Conservation (phyloP, 2,113 vertebrate genomes). For the Osmerus mordax region DNA sequence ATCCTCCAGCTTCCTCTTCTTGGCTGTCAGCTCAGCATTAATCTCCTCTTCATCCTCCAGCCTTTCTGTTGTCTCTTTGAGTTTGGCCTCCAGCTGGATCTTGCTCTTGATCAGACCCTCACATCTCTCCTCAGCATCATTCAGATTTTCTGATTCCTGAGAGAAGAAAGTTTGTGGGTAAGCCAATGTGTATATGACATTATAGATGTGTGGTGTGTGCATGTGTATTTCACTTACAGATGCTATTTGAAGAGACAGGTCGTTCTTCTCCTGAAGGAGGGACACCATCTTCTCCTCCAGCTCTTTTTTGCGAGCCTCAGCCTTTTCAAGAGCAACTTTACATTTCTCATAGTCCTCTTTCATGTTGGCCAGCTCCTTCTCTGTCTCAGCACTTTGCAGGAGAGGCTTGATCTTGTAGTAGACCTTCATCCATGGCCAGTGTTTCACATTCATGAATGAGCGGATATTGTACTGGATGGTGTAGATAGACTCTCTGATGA, state of each 20-base stretch:
- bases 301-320: too few relatives aligned
- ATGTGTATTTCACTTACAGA: neutral
- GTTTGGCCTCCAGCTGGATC: conserved; percentile 1
- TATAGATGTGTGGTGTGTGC: too few relatives aligned
- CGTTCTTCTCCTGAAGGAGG: neutral
- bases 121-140: neutral
- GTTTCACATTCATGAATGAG: conserved; percentile 75
- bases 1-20: conserved; percentile 3
- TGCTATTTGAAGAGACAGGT: neutral
- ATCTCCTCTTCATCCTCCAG: conserved; percentile 2
- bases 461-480: conserved; percentile 56
- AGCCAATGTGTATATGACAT: too few relatives aligned
- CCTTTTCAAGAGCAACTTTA: too few relatives aligned
- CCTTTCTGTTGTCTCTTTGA: neutral
- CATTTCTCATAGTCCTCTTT: too few relatives aligned
- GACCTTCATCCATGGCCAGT: conserved; percentile 79
- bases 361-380: too few relatives aligned
- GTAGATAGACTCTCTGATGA: too few relatives aligned
- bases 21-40: conserved; percentile 1
- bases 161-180: neutral
- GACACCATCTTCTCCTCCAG: too few relatives aligned
- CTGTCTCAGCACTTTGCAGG: conserved; percentile 55
- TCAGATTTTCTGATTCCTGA: neutral
- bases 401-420: conserved; percentile 79
- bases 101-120: conserved; percentile 2